phyloP scores from a whole-genome alignment of 2,888 invertebrate species.

The Bedellia somnulentella region DNA sequence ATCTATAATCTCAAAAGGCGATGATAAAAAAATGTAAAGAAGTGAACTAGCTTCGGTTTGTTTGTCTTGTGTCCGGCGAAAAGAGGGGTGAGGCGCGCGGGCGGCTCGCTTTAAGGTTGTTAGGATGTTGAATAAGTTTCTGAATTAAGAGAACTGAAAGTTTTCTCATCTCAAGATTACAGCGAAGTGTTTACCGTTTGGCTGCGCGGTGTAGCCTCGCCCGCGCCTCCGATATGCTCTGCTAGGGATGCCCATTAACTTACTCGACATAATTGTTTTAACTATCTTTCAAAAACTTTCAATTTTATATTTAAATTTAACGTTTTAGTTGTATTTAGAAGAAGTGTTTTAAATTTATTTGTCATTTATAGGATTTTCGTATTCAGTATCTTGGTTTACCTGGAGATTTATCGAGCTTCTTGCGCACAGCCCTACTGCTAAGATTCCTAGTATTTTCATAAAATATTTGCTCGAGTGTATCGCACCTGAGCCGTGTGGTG shows the following conservation, averaged over 20 bases:
- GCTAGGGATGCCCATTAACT: too few species aligned
- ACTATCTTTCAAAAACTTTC: too few species aligned
- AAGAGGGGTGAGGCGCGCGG: too few species aligned
- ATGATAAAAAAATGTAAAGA: too few species aligned
- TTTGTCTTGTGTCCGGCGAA: slow-evolving; percentile 53
- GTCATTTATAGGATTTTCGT: too few species aligned
- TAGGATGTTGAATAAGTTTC: slow-evolving; percentile 63
- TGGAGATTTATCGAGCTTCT: too few species aligned
- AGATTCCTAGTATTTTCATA: slow-evolving; percentile 50
- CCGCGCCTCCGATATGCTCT: slow-evolving; percentile 21
- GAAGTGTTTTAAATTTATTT: too few species aligned
- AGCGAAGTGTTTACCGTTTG: slow-evolving; percentile 64
- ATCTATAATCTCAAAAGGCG: too few species aligned
- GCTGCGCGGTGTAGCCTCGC: slow-evolving; percentile 49
- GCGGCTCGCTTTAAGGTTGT: slow-evolving; percentile 58
- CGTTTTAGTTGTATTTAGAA: too few species aligned
- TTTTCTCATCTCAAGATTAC: slow-evolving; percentile 64
- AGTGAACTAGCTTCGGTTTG: slow-evolving; percentile 28
- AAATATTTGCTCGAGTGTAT: slow-evolving; percentile 56
- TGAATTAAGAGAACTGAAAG: slow-evolving; percentile 64
- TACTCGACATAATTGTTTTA: slow-evolving; percentile 1
- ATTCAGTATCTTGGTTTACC: too few species aligned
- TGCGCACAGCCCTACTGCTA: too few species aligned
- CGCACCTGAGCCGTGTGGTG: slow-evolving; percentile 46
- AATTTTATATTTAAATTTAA: too few species aligned